phyloP scores from a whole-genome alignment of 1,140 invertebrate species.

The Condylostylus longicornis region DNA sequence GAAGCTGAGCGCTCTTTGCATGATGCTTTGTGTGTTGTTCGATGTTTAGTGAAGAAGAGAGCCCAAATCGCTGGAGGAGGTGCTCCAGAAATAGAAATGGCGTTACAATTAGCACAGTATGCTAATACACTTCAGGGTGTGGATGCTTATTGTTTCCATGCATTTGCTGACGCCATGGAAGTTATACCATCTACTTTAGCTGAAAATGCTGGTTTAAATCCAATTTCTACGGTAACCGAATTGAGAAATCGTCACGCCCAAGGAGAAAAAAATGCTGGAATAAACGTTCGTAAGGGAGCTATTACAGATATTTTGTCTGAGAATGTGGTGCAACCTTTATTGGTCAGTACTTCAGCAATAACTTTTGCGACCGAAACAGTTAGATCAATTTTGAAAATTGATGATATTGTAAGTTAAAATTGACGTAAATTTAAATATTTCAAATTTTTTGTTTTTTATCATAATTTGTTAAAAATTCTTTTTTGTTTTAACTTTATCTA shows the following conservation, averaged over 20 bases:
- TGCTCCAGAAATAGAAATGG: slow-evolving; percentile 90
- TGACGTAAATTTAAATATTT: not conserved
- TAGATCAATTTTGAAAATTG: slow-evolving; percentile 95
- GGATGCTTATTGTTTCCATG: slow-evolving; percentile 86
- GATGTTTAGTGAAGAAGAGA: slow-evolving; percentile 88
- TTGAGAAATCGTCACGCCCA: slow-evolving; percentile 84
- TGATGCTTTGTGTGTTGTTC: slow-evolving; percentile 94
- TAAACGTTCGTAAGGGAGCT: slow-evolving; percentile 91
- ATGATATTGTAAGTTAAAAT: slow-evolving; percentile 74
- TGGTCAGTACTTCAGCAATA: slow-evolving; percentile 88
- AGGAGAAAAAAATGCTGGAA: slow-evolving; percentile 70
- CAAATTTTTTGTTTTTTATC: not conserved
- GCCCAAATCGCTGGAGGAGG: slow-evolving; percentile 90
- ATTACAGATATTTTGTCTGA: slow-evolving; percentile 96
- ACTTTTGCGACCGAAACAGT: slow-evolving; percentile 94
- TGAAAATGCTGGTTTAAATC: slow-evolving; percentile 99
- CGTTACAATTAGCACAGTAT: slow-evolving; percentile 65
- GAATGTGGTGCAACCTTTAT: slow-evolving; percentile 92
- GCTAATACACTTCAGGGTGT: slow-evolving; percentile 77
- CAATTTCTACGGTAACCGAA: slow-evolving; percentile 94
- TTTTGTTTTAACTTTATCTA: too few species aligned
- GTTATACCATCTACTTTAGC: slow-evolving; percentile 94
- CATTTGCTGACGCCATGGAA: slow-evolving; percentile 92
- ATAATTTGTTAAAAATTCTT: not conserved
- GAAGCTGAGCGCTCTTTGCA: slow-evolving; percentile 93